Evolutionary conservation across 2,888 invertebrate species (phyloP), one percentile per base, ranked within the genome.

Genomic region (Acrobasis consociella): DNA sequence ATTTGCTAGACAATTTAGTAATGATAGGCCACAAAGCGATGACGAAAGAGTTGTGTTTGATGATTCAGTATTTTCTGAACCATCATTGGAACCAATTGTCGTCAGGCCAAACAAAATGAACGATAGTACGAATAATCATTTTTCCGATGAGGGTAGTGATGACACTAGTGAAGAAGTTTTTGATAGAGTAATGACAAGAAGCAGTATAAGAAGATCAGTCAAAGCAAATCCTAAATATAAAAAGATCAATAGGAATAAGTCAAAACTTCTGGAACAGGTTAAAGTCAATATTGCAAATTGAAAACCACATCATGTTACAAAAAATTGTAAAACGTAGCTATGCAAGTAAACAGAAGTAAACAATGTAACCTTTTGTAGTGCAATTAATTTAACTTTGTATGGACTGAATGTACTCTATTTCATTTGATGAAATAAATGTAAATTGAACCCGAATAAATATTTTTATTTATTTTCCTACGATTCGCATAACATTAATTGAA

Each of bases 141-240:
- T 91, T 68, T 91, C 92, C 63, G 92, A 92, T 72, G 92, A 92
- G 56, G 92, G 89, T 22, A 92, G 92, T 62, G 92, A 91, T 66
- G 92, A 91, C 42, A 91, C 91, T 71, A 91, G 92, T 82, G 92
- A 92, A 80, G 92, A 92, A 78, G 80, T 87, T 56, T 92, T 92
- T 63, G 89, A 92, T 49, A 81, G 91, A 72, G 91, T 92, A 0
- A 92, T 92, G 92, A 84, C 86, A 0, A 85, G 92, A 72, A 91
- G 85, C 67, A 92, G 92, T 66, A 78, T 90, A 15, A 80, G 92
- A 73, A 77, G 88, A 72, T 92, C 92, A 1, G 88, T 91, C 1
- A 92, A 92, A 81, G 89, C 89, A 0, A 92, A 92, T 69, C 92
- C 92, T n/a, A 92, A 92, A 69, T 92, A 92, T 69, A 92, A 92